Evolutionary conservation across 1,140 invertebrate genomes (phyloP).

Genomic region (Venustaconcha ellipsiformis): DNA sequence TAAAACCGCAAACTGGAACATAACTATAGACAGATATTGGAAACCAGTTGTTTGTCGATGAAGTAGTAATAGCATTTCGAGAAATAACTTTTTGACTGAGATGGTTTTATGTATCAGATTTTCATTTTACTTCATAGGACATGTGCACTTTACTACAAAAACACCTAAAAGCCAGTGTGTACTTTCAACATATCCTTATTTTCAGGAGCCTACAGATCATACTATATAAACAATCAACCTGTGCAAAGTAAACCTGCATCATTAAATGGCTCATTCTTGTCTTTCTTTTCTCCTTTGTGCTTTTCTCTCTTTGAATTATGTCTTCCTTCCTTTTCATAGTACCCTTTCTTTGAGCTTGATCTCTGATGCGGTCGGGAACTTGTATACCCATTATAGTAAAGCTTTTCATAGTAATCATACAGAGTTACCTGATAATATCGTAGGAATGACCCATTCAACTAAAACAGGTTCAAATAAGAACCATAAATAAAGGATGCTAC

Average conservation of each 20-base stretch:
- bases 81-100: too few species aligned
- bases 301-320: slow-evolving; percentile 47
- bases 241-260: slow-evolving; percentile 52
- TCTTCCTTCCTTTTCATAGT: slow-evolving; percentile 54
- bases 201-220: too few species aligned
- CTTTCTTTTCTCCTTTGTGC: slow-evolving; percentile 37
- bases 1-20: too few species aligned
- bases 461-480: slow-evolving; percentile 2
- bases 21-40: too few species aligned
- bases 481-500: not conserved
- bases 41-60: too few species aligned
- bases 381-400: slow-evolving; percentile 43
- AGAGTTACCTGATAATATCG: slow-evolving; percentile 52
- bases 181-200: too few species aligned
- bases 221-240: too few species aligned
- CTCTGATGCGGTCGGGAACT: slow-evolving; percentile 13
- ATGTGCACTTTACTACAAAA: too few species aligned
- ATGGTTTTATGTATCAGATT: too few species aligned
- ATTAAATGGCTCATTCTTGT: slow-evolving; percentile 59
- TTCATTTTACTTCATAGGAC: too few species aligned
- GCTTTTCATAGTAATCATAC: slow-evolving; percentile 50
- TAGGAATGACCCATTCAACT: slow-evolving; percentile 54
- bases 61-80: too few species aligned
- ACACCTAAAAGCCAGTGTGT: too few species aligned
- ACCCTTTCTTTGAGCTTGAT: slow-evolving; percentile 34